Evolutionary conservation across 2,888 invertebrate species (phyloP), one percentile per base, ranked within the genome.

Genomic region (Agriopis marginaria): DNA sequence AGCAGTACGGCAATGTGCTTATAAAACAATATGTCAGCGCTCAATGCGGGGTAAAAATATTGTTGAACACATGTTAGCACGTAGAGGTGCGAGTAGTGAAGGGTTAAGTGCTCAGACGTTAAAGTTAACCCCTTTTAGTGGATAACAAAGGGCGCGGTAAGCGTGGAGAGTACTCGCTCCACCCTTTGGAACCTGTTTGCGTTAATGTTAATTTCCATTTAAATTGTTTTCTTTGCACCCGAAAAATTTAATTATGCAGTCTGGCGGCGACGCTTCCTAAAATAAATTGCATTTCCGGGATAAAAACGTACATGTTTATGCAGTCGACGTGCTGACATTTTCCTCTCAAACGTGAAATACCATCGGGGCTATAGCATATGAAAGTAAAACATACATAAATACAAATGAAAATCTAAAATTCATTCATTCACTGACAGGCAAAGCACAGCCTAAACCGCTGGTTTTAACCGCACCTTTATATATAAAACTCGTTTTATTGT

Each of bases 61-160:
- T 79, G 82, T 83, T 77, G 72, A 78, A 78, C 80, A 82, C 82
- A 79, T 82, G 84, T 85, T 80, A 72, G 76, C 83, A 83, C 80
- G 82, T 82, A 82, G 75, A 71, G 72, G 72, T 60, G 55, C 50
- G 76, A 79, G 77, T 72, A 75, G 72, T 72, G 72, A 71, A 79
- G 84, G 85, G 85, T 84, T 86, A 86, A 87, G 85, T 85, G 86
- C 76, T 79, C 78, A 77, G 81, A 82, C 83, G 82, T 84, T 87
- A 82, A 83, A 86, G 83, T 86, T 88, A 89, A 90, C 88, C 89
- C 89, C 90, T 87, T 90, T 89, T 86, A 87, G 87, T 85, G 76
- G 75, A 76, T 81, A 86, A 89, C 87, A 89, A 90, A 88, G 86
- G 86, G 83, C 73, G 76, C 75, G 76, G 82, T 86, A 83, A 89